phyloP scores from a whole-genome alignment of 2,888 invertebrate species.

The Pristionchus exspectatus region DNA sequence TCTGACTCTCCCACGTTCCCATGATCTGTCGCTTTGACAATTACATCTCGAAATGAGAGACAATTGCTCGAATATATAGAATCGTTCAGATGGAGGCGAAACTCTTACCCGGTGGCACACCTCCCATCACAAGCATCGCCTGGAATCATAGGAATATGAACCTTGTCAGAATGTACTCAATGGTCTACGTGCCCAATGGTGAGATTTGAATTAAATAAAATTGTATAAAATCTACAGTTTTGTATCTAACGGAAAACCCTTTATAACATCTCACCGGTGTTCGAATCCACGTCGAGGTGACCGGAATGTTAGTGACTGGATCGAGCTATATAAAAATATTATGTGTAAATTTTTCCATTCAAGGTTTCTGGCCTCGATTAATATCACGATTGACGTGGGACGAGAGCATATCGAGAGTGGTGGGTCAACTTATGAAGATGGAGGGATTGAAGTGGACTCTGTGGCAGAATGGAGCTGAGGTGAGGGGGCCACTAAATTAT shows the following conservation, averaged over 20 bases:
- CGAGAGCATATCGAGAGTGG: conserved; percentile 1
- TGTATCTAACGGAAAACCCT: no score
- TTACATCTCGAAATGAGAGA: no score
- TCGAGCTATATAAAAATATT: no score
- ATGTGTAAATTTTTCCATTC: not conserved
- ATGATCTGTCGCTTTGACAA: no score
- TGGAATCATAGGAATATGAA: conserved; percentile 57
- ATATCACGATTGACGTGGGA: conserved; percentile 47
- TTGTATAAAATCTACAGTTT: no score
- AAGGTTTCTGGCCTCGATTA: conserved; percentile 53
- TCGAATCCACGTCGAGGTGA: not conserved
- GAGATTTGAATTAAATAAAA: conserved; percentile 51
- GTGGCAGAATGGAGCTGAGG: conserved; percentile 93
- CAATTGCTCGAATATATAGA: not conserved
- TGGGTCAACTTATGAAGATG: not conserved
- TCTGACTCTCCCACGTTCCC: not conserved
- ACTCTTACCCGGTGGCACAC: not conserved
- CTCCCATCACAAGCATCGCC: conserved; percentile 20
- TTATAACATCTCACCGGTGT: not conserved
- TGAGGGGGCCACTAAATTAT: conserved; percentile 79
- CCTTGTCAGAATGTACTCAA: conserved; percentile 81
- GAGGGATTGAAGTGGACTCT: conserved; percentile 87
- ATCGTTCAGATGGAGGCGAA: conserved; percentile 48
- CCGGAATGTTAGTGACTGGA: no score
- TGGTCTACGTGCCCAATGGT: conserved; percentile 97